Evolutionary conservation across 1,140 invertebrate genomes (phyloP), one percentile per base, ranked within the genome.

Genomic region (Calliphora vicina): DNA sequence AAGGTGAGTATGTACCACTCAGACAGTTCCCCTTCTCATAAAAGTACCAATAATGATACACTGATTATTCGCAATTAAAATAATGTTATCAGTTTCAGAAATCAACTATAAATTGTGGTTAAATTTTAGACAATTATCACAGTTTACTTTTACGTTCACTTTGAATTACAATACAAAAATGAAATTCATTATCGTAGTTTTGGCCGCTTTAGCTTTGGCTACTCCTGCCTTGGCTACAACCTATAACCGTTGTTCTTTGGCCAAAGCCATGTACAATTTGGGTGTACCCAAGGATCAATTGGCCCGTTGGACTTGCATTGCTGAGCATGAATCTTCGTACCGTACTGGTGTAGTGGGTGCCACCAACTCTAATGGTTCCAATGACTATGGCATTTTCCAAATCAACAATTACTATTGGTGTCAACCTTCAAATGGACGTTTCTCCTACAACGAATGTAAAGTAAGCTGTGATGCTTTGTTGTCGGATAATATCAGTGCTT

Each of bases 401-500:
- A 87, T 89, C 72, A 89, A 88, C 74, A 84, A 86, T 76, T 82
- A 83, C 12, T 88, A 85, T 26, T 89, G 88, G 88, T 89, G 88
- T 76, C 85, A 85, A 67, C 83, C 84, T 35, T 9, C 83, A 0
- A 82, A 71, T 15, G 87, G 85, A 26, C 83, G 84, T 29, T 82
- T 82, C 72, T 86, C 85, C 10, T 84, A 85, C 67, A 87, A 87
- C 6, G 83, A 80, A 1, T 84, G 84, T 43, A 23, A 73, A 0
- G 43, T 84, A 0, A 1, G 9, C 17, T 84, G 84, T 15, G 57
- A 80, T 1, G 15, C 67, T 3, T 42, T 84, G 10, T 13, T 83
- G n/a, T 20, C 43, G 1, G 76, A 84, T 57, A 17, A 86, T 12
- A 86, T 88, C n/a, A 82, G 27, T 17, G 72, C 67, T 6, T 84